Conservation (phyloP, 2,113 vertebrate species). For the Pelvicachromis taeniatus region DNA sequence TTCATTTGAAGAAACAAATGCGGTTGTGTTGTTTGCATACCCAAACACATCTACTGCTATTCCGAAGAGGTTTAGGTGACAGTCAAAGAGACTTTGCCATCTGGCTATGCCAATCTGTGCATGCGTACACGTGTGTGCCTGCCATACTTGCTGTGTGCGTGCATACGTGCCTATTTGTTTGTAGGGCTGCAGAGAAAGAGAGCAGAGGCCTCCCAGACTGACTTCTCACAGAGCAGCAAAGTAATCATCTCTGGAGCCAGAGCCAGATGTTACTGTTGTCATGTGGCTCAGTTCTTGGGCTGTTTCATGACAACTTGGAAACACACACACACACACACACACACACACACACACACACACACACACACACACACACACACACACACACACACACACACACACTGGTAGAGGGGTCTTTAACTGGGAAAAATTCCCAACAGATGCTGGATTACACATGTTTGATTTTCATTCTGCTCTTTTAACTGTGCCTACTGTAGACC, state of each 20-base stretch:
- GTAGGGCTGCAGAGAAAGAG: background rate
- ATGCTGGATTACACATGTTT: background rate
- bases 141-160: background rate
- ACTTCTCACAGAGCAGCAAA: slow-evolving; percentile 49
- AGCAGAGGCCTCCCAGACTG: slow-evolving; percentile 33
- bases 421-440: background rate
- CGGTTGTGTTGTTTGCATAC: slow-evolving; percentile 12
- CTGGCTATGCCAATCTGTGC: slow-evolving; percentile 58
- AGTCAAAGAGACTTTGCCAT: slow-evolving; percentile 55
- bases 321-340: background rate
- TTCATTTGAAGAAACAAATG: background rate
- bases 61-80: slow-evolving; percentile 44
- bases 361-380: background rate
- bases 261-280: slow-evolving; percentile 71
- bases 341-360: background rate
- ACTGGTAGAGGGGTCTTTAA: background rate
- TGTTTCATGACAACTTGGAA: slow-evolving; percentile 39
- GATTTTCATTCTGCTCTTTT: background rate
- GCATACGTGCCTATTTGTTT: background rate
- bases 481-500: background rate
- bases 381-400: background rate
- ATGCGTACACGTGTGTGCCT: slow-evolving; percentile 4
- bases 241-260: slow-evolving; percentile 66
- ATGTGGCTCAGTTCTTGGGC: slow-evolving; percentile 54
- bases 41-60: slow-evolving; percentile 33